A percentile compares a stretch with the other conserved stretches of the same genome.
Conservation (phyloP, 1,140 invertebrate genomes). For the Myzus persicae region DNA sequence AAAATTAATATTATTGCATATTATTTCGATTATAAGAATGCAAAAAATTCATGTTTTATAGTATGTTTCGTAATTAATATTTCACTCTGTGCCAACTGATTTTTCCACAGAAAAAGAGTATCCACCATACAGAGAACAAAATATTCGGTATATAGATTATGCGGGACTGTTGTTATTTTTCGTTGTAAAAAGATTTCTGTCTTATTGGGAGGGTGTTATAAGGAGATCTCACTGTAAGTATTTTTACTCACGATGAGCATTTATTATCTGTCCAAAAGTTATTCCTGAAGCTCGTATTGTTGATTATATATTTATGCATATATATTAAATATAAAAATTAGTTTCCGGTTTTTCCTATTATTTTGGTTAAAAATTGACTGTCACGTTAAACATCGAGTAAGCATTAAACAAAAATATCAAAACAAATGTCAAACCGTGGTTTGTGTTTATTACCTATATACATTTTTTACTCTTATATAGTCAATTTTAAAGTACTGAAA, state of each 20-base stretch:
- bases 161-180: no score
- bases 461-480: neutral
- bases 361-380: neutral
- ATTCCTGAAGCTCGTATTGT: neutral
- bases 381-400: neutral
- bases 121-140: no score
- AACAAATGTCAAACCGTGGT: neutral
- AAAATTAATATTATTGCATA: no score
- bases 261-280: constrained; percentile 7
- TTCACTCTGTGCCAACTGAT: no score
- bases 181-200: no score
- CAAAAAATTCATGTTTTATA: no score
- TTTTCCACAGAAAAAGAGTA: no score
- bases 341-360: neutral
- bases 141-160: no score
- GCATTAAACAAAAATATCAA: neutral
- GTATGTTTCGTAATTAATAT: no score
- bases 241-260: constrained; percentile 24
- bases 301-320: neutral
- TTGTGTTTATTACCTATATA: neutral
- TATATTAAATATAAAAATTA: neutral
- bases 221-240: no score
- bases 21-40: no score
- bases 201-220: no score
- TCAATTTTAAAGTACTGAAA: neutral